Conservation (phyloP, 2,797 vertebrate species). For the Rhynchotus rufescens region DNA sequence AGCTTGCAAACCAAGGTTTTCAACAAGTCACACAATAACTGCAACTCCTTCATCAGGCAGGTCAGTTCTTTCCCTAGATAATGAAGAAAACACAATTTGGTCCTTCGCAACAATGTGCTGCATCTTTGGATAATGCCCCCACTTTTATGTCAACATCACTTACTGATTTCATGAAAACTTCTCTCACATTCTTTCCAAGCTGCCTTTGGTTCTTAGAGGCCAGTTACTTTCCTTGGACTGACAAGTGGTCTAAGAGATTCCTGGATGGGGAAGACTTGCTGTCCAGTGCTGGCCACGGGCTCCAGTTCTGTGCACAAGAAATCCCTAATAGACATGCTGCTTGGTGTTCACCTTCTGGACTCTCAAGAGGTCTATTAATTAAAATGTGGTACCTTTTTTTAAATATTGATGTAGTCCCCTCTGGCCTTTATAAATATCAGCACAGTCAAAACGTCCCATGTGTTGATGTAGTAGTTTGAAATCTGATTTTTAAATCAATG, state of each 20-base stretch:
- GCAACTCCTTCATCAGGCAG: rapidly evolving
- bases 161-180: background rate
- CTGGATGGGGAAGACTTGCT: background rate
- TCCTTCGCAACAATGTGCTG: background rate
- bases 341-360: background rate
- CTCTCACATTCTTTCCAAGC: background rate
- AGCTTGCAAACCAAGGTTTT: background rate
- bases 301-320: background rate
- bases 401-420: background rate
- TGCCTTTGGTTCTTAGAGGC: background rate
- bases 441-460: background rate
- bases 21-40: rapidly evolving
- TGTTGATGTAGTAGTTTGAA: background rate
- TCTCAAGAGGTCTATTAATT: background rate
- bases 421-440: background rate
- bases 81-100: background rate
- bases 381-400: background rate
- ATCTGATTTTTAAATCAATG: slow-evolving; percentile 23
- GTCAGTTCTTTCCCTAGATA: background rate
- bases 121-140: background rate
- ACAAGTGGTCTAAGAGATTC: background rate
- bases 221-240: background rate
- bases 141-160: background rate
- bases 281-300: background rate
- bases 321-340: background rate